Conservation (phyloP, 1,140 invertebrate genomes). For the Batillaria attramentaria region DNA sequence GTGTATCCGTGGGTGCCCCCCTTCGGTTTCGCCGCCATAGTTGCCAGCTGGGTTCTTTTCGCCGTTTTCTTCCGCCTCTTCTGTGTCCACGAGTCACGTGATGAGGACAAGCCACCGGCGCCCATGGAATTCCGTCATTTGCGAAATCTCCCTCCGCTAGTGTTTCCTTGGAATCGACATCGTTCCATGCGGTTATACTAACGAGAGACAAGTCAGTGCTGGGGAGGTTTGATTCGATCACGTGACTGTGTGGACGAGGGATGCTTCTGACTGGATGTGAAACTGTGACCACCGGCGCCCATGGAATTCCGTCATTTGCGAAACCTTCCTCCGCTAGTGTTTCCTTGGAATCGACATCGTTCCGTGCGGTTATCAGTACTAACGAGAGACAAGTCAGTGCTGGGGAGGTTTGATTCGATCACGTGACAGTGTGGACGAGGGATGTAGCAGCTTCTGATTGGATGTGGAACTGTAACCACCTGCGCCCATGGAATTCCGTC, state of each 20-base stretch:
- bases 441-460: too few relatives aligned
- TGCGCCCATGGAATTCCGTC: constrained; percentile 4
- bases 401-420: too few relatives aligned
- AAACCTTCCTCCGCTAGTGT: constrained; percentile 11
- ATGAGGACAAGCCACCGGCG: background rate
- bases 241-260: too few relatives aligned
- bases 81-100: constrained; percentile 8
- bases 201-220: too few relatives aligned
- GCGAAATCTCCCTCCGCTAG: constrained; percentile 9
- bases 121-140: constrained; percentile 14
- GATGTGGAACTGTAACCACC: too few relatives aligned
- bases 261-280: too few relatives aligned
- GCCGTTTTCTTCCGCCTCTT: constrained; percentile 16
- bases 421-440: too few relatives aligned
- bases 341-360: constrained; percentile 26
- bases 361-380: background rate
- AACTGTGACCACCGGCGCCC: background rate
- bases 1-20: constrained; percentile 6
- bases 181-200: background rate
- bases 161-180: constrained; percentile 26
- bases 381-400: too few relatives aligned
- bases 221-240: too few relatives aligned
- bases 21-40: background rate
- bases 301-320: constrained; percentile 7
- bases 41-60: background rate